Conservation (phyloP, 1,140 invertebrate genomes). For the Nomia melanderi region DNA sequence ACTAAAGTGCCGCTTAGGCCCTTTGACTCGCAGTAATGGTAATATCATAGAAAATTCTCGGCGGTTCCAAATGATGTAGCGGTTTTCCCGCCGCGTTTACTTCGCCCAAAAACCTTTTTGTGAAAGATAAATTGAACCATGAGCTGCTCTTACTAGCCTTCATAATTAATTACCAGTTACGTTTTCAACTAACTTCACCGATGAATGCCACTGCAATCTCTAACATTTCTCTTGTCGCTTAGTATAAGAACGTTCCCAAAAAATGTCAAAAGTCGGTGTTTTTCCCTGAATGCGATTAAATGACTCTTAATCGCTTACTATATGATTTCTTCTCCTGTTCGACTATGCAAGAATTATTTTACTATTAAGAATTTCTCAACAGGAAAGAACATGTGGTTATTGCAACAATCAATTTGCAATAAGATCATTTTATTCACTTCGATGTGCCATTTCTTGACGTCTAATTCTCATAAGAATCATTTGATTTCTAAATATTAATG, state of each 20-base stretch:
- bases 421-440: no score
- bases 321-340: no score
- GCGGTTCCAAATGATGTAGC: not conserved
- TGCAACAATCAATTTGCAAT: no score
- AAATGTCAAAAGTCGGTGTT: no score
- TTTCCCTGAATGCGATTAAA: no score
- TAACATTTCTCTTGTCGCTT: not conserved
- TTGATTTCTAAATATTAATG: no score
- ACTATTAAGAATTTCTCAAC: no score
- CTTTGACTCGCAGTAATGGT: not conserved
- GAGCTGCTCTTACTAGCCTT: not conserved
- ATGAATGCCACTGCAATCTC: not conserved
- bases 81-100: not conserved
- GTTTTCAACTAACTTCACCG: not conserved
- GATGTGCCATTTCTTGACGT: no score
- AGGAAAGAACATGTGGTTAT: no score
- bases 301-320: no score
- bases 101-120: not conserved
- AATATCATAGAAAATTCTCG: slow-evolving; percentile 3
- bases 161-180: not conserved
- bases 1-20: slow-evolving; percentile 5
- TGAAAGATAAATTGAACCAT: not conserved
- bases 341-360: no score
- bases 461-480: no score
- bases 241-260: not conserved